Evolutionary conservation across 1,140 invertebrate species (phyloP), one percentile per base, ranked within the genome.

Genomic region (Zaprionus kolodkinae): DNA sequence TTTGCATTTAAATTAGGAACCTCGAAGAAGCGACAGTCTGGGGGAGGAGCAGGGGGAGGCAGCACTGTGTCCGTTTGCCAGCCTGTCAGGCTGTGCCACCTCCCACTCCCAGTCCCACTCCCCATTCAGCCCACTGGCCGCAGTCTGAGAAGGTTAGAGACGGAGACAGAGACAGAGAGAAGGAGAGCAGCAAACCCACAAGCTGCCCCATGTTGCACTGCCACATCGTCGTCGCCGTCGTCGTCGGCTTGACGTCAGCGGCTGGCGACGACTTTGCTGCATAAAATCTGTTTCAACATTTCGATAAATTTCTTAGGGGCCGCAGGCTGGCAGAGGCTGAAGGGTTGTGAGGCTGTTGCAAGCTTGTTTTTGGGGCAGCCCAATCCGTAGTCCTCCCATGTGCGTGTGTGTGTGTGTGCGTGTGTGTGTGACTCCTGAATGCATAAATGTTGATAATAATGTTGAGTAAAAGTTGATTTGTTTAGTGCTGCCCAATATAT

Each of bases 1-100:
- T 91, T 91, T 91, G 89, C 89, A 91, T 91, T 91, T 91, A 91
- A 91, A 91, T 91, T 91, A 91, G 89, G 88, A 91, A 82, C 89
- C 86, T 87, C 81, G 85, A 89, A 90, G 85, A 89, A 88, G 84
- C 65, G 86, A 82, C 50, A 82, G 68, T 56, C 68, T 59, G 57
- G 79, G 69, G 65, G 27, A 64, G 50, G 57, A 55, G 61, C 71
- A 64, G 57, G 30, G 54, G 50, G 81, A 61, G 56, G 21, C 40
- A 38, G 55, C 79, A 77, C 73, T 68, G 62, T 84, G 84, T 80
- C 72, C 64, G 74, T 64, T 63, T 70, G 79, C 73, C 79, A 61
- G 76, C 38, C 66, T 64, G 79, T 63, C 79, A 77, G 66, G 27
- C 79, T 57, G 40, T 66, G 62, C 69, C 79, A 80, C 33, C 55